Evolutionary conservation across 1,140 invertebrate species (phyloP), one percentile per base, ranked within the genome.

Genomic region (Drosophila aff.): DNA sequence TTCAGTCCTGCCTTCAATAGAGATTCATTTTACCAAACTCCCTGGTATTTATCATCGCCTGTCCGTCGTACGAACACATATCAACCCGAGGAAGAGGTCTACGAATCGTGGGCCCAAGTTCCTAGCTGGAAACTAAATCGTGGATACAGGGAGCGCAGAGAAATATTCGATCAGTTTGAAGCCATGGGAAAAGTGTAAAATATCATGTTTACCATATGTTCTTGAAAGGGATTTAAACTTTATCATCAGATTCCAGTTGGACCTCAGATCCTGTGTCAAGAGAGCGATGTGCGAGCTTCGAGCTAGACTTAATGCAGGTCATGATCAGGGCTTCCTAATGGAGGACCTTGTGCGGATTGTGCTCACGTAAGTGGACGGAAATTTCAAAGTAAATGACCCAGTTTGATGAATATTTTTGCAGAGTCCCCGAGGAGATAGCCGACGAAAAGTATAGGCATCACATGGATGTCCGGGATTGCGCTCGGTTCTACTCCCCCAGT

Each of bases 81-180:
- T 64, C 21, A n/a, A 0, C 49, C 33, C 4, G 3, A 21, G 0
- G 40, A 83, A 2, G 72, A 84, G 44, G 57, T 68, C 4, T 87
- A 83, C n/a, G 63, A 57, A 13, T 82, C 77, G 4, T 83, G 67
- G 76, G 16, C 33, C 1, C 52, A 87, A 36, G 81, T 84, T 28
- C 85, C 84, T n/a, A 68, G 33, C 1, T 87, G 84, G 84, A 90
- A 84, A 40, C 23, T 83, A 18, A 65, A 87, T 76, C 84, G 81
- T 21, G 80, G 44, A 2, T 87, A 87, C 10, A 69, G 84, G 33
- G 84, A 87, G 46, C 62, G 84, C 18, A 63, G 84, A 0, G 77
- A 69, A 21, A 71, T 87, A n/a, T 87, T 74, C 28, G 84, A 89
- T 55, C 84, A 84, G 50, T 40, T 87, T 16, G 84, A 89, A 28